Evolutionary conservation across 2,797 vertebrate genomes (phyloP), one percentile per base, ranked within the genome.

Genomic region (Cephalopachus bancanus): DNA sequence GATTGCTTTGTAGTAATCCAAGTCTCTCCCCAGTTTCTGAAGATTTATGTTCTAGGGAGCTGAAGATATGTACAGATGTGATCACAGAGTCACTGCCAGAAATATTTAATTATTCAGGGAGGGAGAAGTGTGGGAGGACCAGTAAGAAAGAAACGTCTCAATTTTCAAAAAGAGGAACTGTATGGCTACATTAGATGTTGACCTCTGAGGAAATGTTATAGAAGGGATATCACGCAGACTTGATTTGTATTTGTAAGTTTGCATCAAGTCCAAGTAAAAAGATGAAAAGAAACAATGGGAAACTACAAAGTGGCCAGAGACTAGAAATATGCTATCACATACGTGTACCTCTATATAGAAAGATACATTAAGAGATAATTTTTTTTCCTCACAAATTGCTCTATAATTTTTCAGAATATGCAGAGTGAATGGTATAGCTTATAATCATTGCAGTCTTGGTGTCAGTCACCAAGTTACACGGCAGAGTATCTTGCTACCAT

Each of bases 301-400:
- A 85, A 44, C n/a, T 57, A 60, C 55, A 75, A 83, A 83, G 92
- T 51, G 7, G 7, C 44, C 57, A 24, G 11, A 95, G 9, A 57
- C 19, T 62, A 74, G 15, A 95, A 59, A 83, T 81, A 78, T 44
- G 12, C 24, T 20, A 28, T 44, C 24, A 84, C 7, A 26, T 71
- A 30, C 49, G 5, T 24, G 17, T 86, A 53, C 12, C 44, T 80
- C 22, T 28, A 51, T 49, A 37, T 44, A 17, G 9, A 59, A 7
- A 88, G 7, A 71, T 16, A 69, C 1, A 65, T 30, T 28, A 69
- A 57, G 49, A 84, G 20, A n/a, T 1, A 67, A 83, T 75, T 30
- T 7, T 59, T 97, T 96, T 90, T 90, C 5, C 59, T 93, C 33
- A 24, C 64, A 93, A 90, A 49, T 83, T 89, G 24, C 90, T 97